Conservation (phyloP, 2,797 vertebrate genomes). For the Girardinus metallicus region DNA sequence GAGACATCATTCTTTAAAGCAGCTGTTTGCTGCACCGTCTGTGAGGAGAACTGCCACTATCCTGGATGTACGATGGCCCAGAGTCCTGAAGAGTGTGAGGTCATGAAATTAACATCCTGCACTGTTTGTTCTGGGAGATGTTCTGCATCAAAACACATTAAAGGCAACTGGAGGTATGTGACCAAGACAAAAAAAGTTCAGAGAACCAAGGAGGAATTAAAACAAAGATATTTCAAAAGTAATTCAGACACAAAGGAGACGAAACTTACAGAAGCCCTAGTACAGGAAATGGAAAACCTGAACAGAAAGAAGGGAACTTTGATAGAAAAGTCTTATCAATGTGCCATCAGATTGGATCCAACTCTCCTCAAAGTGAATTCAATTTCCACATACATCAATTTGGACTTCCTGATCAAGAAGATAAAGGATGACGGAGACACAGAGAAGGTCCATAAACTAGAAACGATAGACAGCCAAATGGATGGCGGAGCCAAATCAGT, state of each 20-base stretch:
- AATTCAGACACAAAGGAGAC: not conserved
- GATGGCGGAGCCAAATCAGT: not conserved
- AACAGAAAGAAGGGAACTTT: not conserved
- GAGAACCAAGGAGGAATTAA: not conserved
- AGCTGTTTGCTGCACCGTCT: not conserved
- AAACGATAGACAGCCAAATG: not conserved
- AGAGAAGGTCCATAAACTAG: not conserved
- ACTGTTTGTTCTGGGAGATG: not conserved
- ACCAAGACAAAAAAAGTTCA: not conserved
- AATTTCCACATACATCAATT: not conserved
- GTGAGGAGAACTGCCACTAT: constrained; percentile 2
- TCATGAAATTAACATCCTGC: not conserved
- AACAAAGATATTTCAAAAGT: not conserved
- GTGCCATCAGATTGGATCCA: not conserved
- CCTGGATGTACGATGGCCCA: not conserved
- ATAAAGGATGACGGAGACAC: not conserved
- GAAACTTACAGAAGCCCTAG: not conserved
- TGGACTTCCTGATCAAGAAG: not conserved
- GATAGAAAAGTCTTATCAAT: not conserved
- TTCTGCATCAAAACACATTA: not conserved
- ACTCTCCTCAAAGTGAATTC: not conserved
- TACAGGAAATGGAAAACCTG: not conserved
- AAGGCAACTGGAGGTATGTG: not conserved
- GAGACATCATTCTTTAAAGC: not conserved
- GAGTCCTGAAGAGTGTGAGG: not conserved